Evolutionary conservation across 2,797 vertebrate genomes (phyloP), one percentile per base, ranked within the genome.

Genomic region (Micrastur ruficollis): DNA sequence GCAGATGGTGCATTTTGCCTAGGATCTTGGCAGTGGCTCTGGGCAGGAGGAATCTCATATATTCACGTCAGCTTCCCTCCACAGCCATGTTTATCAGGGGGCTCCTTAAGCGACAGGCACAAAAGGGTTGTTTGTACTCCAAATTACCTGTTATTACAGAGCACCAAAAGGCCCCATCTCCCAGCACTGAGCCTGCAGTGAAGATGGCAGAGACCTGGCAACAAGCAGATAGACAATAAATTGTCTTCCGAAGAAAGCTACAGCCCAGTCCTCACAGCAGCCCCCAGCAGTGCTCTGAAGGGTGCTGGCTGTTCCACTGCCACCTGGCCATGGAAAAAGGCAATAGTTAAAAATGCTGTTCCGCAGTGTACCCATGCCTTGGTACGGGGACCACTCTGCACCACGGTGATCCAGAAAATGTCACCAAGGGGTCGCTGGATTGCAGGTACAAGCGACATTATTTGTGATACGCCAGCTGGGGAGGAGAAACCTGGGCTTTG

Each of bases 71-170:
- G 91, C 84, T 93, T 95, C 85, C 52, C 84, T 95, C 15, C 26
- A 80, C 88, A 80, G 73, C 71, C 75, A 46, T 25, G 96, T 98
- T 98, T 98, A 98, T 98, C 97, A 98, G 95, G 87, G 67, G 61
- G 72, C 58, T 97, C 92, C 97, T 97, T 90, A 95, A 97, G 86
- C 92, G 96, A 90, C 96, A 96, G 73, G 53, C 94, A 97, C 95
- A 96, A 96, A 94, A 84, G 89, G 31, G 46, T 91, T 95, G 86
- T 97, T 97, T 97, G 94, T 73, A 81, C 94, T 97, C 90, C 86
- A 97, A 96, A 96, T 96, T 97, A 59, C 89, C 95, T 70, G n/a
- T 93, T 93, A 85, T 95, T 84, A 67, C 61, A 42, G 34, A 83
- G 89, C 42, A 38, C 62, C 86, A 50, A 79, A 80, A 6, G 12